Conservation (phyloP, 2,113 vertebrate species). For the Amphilophus citrinellus region DNA sequence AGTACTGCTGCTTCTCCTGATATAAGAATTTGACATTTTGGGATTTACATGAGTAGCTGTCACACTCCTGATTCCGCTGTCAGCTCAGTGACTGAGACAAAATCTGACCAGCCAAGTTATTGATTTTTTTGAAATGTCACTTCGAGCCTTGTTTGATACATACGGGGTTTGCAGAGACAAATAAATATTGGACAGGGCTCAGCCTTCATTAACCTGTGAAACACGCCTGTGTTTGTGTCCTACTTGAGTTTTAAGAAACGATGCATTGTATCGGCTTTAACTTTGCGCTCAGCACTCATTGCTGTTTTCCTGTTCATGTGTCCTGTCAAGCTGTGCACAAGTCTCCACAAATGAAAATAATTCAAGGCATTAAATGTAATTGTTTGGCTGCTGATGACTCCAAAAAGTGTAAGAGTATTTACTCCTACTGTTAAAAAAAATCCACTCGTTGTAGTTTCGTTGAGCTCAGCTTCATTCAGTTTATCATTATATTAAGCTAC, state of each 20-base stretch:
- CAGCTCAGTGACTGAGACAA: slow-evolving; percentile 21
- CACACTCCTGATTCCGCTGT: slow-evolving; percentile 21
- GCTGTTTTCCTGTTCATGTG: not conserved
- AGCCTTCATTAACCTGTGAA: slow-evolving; percentile 54
- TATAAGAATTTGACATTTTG: slow-evolving; percentile 21
- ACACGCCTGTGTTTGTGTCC: slow-evolving; percentile 34
- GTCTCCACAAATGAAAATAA: not conserved
- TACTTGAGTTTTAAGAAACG: slow-evolving; percentile 37
- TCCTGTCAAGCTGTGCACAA: not conserved
- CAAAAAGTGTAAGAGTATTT: not conserved
- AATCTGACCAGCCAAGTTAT: slow-evolving; percentile 52
- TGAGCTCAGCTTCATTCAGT: not conserved
- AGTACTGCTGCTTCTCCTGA: not conserved
- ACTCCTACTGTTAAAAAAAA: not conserved
- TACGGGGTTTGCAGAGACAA: slow-evolving; percentile 37
- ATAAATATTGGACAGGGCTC: slow-evolving; percentile 58
- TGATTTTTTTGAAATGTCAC: slow-evolving; percentile 75
- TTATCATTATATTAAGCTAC: not conserved
- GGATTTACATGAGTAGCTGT: slow-evolving; percentile 47
- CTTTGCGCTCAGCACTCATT: slow-evolving; percentile 4
- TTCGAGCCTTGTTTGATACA: slow-evolving; percentile 52
- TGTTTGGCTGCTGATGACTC: not conserved
- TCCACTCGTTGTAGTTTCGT: not conserved
- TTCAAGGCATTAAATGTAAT: not conserved
- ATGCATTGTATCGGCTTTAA: slow-evolving; percentile 42